Percentiles rank a stretch among this genome's conserved stretches.
Conservation (phyloP, 2,888 invertebrate genomes). For the Drosophila nr. perissopoda region DNA sequence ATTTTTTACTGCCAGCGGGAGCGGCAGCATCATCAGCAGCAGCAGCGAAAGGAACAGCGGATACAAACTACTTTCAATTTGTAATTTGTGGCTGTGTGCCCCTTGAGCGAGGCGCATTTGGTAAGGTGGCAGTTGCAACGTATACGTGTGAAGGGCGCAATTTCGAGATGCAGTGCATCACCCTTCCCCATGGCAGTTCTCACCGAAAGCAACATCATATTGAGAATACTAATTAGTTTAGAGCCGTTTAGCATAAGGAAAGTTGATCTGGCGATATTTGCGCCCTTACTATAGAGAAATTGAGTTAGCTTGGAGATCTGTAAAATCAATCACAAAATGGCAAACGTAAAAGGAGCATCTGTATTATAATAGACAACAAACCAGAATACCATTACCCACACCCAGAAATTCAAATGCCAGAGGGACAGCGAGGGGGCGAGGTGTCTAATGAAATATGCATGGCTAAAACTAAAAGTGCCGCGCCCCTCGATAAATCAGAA, state of each 20-base stretch:
- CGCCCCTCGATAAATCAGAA: constrained; percentile 74
- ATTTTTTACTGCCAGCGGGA: constrained; percentile 64
- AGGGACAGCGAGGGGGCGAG: not conserved
- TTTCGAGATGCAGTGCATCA: constrained; percentile 28
- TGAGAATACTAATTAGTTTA: constrained; percentile 65
- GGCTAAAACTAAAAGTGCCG: constrained; percentile 31
- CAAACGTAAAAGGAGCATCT: not conserved
- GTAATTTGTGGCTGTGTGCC: constrained; percentile 72
- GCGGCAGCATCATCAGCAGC: constrained; percentile 17
- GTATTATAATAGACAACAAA: not conserved
- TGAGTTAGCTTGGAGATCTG: not conserved
- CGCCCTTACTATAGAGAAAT: not conserved
- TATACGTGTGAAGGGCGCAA: constrained; percentile 59
- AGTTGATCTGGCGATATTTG: not conserved
- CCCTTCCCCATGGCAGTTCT: constrained; percentile 1
- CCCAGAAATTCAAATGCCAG: constrained; percentile 16
- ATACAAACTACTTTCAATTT: constrained; percentile 81
- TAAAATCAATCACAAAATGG: not conserved
- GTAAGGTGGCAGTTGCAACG: constrained; percentile 12
- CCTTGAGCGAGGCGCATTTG: constrained; percentile 7
- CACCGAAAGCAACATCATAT: constrained; percentile 55
- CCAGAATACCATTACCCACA: constrained; percentile 2
- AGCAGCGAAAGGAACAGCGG: constrained; percentile 38
- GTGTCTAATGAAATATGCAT: constrained; percentile 70
- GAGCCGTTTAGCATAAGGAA: constrained; percentile 35